Percentiles rank a stretch among this genome's conserved stretches.
These are phyloP conservation scores for Porites evermanni DNA, from an alignment of 92 coral and sea anemone genomes.

Conservation along the genomic window DNA sequence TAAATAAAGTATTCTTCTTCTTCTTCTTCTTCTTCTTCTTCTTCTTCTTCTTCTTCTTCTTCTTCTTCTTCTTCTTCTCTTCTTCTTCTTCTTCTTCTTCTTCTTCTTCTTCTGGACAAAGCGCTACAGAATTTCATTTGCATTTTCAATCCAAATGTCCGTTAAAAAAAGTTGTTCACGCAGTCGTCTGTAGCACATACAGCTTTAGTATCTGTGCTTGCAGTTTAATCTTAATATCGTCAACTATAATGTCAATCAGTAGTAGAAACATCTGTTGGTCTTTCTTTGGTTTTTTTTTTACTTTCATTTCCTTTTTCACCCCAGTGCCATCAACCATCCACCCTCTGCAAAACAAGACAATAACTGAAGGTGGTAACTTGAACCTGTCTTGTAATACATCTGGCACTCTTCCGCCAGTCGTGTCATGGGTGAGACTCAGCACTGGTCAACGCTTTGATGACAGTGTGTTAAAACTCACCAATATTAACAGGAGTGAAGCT, in stretches of 20 bases:
- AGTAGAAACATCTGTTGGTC: not conserved
- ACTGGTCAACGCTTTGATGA: not conserved
- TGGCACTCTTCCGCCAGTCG: constrained; percentile 6
- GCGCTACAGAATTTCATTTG: too few relatives aligned
- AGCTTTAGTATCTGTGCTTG: too few relatives aligned
- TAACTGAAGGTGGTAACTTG: not conserved
- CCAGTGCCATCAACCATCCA: not conserved
- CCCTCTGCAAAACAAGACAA: not conserved
- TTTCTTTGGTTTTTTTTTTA: not conserved
- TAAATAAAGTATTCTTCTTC: too few relatives aligned
- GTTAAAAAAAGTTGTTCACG: too few relatives aligned
- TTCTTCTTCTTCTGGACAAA: too few relatives aligned
- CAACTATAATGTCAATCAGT: not conserved
- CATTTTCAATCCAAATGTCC: too few relatives aligned
- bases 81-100: too few relatives aligned
- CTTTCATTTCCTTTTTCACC: not conserved
- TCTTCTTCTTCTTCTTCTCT: too few relatives aligned
- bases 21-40: too few relatives aligned
- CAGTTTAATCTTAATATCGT: too few relatives aligned
- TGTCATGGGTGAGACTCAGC: not conserved
- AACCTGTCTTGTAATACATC: constrained; percentile 10
- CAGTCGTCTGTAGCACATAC: too few relatives aligned
- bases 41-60: too few relatives aligned
- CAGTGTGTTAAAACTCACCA: not conserved
- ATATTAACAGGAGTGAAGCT: not conserved